phyloP scores from a whole-genome alignment of 2,888 invertebrate genomes.

The Idaea dimidiata region DNA sequence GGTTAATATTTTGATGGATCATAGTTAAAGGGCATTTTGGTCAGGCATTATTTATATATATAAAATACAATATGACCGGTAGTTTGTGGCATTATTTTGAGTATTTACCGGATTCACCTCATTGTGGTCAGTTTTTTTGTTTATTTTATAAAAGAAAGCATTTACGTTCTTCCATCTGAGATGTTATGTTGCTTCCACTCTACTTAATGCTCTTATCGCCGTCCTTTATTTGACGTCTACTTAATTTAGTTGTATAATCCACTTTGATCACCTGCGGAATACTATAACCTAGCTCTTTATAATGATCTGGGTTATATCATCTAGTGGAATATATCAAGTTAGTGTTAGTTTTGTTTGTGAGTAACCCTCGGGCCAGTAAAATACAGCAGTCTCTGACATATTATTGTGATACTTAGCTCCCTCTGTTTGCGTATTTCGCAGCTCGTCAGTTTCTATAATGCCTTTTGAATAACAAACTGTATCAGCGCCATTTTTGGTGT shows the following conservation, averaged over 20 bases:
- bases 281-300: no score
- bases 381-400: conserved; percentile 74
- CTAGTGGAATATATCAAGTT: no score
- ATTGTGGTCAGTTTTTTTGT: conserved; percentile 65
- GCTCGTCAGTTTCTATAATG: conserved; percentile 15
- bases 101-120: conserved; percentile 63
- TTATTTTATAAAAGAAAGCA: conserved; percentile 57
- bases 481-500: no score
- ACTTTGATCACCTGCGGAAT: no score
- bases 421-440: conserved; percentile 32
- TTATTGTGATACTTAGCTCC: conserved; percentile 67
- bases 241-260: conserved; percentile 56
- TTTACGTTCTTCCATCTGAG: conserved; percentile 58
- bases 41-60: conserved; percentile 40
- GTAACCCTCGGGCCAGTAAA: conserved; percentile 74
- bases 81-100: conserved; percentile 63
- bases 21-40: conserved; percentile 54
- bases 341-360: conserved; percentile 66
- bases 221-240: conserved; percentile 75
- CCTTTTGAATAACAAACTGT: background rate
- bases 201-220: conserved; percentile 54
- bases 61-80: conserved; percentile 39
- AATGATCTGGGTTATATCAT: no score
- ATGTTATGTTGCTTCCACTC: conserved; percentile 53
- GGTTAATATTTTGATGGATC: conserved; percentile 45